These are phyloP conservation scores for Neoaliturus tenellus DNA, from an alignment of 2,888 invertebrate genomes.

Conservation along the genomic window DNA sequence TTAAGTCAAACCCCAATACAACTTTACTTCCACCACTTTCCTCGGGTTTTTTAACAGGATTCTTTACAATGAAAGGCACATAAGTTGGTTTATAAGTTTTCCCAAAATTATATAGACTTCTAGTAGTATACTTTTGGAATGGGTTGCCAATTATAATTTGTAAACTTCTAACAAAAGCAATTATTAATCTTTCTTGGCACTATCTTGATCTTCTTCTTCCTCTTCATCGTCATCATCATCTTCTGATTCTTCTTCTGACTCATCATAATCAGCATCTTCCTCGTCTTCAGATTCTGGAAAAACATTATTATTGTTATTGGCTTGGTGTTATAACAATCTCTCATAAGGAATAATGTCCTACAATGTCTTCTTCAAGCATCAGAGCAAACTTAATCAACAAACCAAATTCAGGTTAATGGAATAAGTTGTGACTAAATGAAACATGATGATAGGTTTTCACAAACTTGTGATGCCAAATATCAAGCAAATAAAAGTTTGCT, in stretches of 20 bases:
- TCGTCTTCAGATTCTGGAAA: conserved; percentile 44
- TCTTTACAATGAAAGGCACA: neutral
- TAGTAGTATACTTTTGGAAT: neutral
- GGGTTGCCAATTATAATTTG: neutral
- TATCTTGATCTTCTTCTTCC: conserved; percentile 41
- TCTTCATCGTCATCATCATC: conserved; percentile 39
- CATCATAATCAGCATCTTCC: conserved; percentile 39
- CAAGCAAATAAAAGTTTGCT: too few relatives aligned
- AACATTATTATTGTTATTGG: too few relatives aligned
- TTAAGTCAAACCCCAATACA: too few relatives aligned
- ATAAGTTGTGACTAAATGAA: too few relatives aligned
- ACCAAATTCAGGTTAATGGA: too few relatives aligned
- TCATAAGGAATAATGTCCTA: too few relatives aligned
- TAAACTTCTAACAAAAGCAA: neutral
- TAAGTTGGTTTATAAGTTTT: neutral
- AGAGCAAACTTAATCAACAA: too few relatives aligned
- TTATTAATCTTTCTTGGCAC: conserved; percentile 36
- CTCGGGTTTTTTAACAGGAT: neutral
- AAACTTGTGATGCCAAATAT: too few relatives aligned
- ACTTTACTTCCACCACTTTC: neutral
- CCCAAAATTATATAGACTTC: neutral
- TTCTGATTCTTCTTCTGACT: conserved; percentile 40
- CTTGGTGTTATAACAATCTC: too few relatives aligned
- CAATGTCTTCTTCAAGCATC: too few relatives aligned
- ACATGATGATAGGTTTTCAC: too few relatives aligned